Conservation (phyloP, 1,140 invertebrate genomes). For the Globodera rostochiensis region DNA sequence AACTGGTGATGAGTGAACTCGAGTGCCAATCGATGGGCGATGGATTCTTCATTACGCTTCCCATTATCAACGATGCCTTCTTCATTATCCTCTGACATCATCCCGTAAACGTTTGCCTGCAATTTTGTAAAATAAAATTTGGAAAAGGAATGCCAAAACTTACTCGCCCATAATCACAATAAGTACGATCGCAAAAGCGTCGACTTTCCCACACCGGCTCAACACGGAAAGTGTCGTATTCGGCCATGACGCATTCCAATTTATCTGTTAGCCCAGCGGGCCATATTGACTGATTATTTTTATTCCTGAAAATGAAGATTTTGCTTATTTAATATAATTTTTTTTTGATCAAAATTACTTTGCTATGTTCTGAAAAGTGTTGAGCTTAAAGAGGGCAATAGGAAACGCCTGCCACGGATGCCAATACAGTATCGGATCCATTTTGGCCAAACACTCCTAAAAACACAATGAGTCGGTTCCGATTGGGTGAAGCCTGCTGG, state of each 20-base stretch:
- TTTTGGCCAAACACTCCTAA: constrained; percentile 35
- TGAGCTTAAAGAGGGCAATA: constrained; percentile 30
- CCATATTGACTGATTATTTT: neutral
- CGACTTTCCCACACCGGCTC: constrained; percentile 17
- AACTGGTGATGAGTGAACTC: neutral
- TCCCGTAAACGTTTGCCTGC: constrained; percentile 27
- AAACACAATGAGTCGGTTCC: neutral
- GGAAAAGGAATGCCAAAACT: neutral
- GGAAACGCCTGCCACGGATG: constrained; percentile 44
- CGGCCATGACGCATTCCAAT: constrained; percentile 23
- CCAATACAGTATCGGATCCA: constrained; percentile 29
- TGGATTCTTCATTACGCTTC: constrained; percentile 21
- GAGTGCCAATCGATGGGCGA: constrained; percentile 16
- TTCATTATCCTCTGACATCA: constrained; percentile 1
- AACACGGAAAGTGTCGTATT: constrained; percentile 32
- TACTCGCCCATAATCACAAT: constrained; percentile 36
- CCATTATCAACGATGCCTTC: neutral
- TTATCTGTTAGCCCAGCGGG: neutral
- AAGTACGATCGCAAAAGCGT: neutral
- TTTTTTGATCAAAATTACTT: neutral
- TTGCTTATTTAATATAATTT: too few species aligned
- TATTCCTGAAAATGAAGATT: neutral
- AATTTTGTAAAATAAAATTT: neutral
- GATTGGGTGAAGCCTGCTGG: neutral
- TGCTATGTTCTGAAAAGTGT: neutral